phyloP scores from a whole-genome alignment of 2,113 vertebrate genomes.

The Myotis davidii region DNA sequence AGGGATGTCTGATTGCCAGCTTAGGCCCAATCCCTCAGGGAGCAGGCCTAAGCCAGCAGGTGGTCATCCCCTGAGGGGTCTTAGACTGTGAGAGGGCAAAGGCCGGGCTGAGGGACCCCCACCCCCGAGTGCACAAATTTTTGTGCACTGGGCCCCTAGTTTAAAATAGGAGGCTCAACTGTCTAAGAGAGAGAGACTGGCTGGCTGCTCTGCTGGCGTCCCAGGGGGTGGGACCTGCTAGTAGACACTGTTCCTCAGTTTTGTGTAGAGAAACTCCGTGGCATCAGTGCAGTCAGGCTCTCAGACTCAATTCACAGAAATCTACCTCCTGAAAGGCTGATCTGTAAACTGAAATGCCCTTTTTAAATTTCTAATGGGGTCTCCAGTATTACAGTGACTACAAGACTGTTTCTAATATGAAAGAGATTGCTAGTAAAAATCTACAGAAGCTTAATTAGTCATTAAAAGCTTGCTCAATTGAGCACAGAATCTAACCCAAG shows the following conservation, averaged over 20 bases:
- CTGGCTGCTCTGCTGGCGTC: not conserved
- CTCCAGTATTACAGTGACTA: not conserved
- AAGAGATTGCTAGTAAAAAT: not conserved
- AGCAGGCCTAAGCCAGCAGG: no score
- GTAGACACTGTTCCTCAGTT: not conserved
- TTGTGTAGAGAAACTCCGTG: not conserved
- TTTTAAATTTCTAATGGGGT: not conserved
- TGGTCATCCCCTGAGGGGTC: no score
- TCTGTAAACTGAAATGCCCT: not conserved
- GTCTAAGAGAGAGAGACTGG: not conserved
- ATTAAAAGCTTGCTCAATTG: conserved; percentile 15
- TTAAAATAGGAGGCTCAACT: not conserved
- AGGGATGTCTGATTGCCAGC: no score
- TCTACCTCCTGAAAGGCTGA: not conserved
- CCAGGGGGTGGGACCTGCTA: not conserved
- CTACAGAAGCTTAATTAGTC: conserved; percentile 6
- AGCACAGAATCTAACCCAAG: conserved; percentile 49
- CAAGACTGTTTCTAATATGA: conserved; percentile 33
- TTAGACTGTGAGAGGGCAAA: no score
- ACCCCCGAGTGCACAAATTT: no score
- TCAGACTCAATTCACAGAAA: not conserved
- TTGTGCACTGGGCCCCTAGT: no score
- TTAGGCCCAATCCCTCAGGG: no score
- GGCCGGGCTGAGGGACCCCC: no score
- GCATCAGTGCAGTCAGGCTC: not conserved